phyloP scores from a whole-genome alignment of 2,797 vertebrate species.

The Meriones psammophilus region DNA sequence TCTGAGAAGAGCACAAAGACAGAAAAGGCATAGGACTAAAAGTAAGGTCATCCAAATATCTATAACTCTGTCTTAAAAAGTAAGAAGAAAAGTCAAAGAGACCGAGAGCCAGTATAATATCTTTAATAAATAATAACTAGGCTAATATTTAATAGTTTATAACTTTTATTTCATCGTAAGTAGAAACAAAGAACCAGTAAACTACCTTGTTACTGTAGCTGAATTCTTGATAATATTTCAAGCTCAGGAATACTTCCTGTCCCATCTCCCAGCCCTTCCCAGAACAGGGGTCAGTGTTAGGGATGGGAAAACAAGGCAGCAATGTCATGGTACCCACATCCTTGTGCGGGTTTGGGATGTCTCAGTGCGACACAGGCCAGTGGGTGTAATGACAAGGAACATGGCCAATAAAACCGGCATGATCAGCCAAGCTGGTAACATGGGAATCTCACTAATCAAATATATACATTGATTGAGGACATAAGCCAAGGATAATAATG shows the following conservation, averaged over 20 bases:
- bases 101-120: slow-evolving; percentile 9
- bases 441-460: slow-evolving; percentile 6
- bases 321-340: background rate
- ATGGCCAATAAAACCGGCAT: background rate
- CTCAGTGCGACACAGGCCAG: background rate
- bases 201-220: background rate
- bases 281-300: background rate
- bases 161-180: slow-evolving; percentile 45
- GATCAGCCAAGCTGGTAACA: background rate
- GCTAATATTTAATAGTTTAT: slow-evolving; percentile 53
- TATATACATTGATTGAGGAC: background rate
- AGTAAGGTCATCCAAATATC: background rate
- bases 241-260: slow-evolving; percentile 24
- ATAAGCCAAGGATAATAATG: background rate
- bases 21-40: background rate
- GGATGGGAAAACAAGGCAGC: background rate
- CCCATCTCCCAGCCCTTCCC: background rate
- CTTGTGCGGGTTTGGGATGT: background rate
- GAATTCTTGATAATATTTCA: background rate
- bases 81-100: background rate
- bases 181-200: slow-evolving; percentile 63
- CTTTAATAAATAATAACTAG: slow-evolving; percentile 36
- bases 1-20: background rate
- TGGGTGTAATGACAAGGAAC: background rate
- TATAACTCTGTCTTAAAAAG: background rate